Conservation (phyloP, 1,140 invertebrate genomes). For the Potamilus streckersoni region DNA sequence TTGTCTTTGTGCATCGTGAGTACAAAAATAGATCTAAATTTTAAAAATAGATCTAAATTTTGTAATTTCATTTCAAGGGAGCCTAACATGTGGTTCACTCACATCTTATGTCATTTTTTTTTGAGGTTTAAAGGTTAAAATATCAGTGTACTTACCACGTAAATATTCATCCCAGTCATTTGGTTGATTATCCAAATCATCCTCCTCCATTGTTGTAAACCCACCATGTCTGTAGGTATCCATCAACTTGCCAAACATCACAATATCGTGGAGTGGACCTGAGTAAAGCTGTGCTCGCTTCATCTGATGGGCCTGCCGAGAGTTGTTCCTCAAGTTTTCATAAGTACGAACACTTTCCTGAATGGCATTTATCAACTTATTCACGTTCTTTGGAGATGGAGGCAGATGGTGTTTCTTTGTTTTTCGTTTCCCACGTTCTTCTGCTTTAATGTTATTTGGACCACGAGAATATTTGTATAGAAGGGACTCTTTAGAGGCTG, state of each 20-base stretch:
- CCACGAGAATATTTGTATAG: no score
- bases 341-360: slow-evolving; percentile 51
- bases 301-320: slow-evolving; percentile 46
- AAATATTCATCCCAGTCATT: slow-evolving; percentile 47
- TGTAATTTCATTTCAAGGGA: no score
- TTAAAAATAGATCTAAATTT: no score
- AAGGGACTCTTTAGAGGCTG: background rate
- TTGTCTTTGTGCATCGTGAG: no score
- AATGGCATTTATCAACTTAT: slow-evolving; percentile 9
- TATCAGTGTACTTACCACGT: slow-evolving; percentile 34
- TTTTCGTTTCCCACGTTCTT: no score
- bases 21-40: no score
- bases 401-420: no score
- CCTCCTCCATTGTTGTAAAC: slow-evolving; percentile 29
- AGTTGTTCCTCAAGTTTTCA: slow-evolving; percentile 40
- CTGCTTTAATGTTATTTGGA: no score
- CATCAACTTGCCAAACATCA: slow-evolving; percentile 53
- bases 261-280: slow-evolving; percentile 50
- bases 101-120: no score
- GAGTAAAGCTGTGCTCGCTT: slow-evolving; percentile 50
- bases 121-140: background rate
- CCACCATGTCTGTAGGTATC: slow-evolving; percentile 36
- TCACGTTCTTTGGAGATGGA: no score
- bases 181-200: slow-evolving; percentile 30
- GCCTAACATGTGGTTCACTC: no score